Evolutionary conservation across 2,888 invertebrate genomes (phyloP).

Genomic region (Heliconius erato): DNA sequence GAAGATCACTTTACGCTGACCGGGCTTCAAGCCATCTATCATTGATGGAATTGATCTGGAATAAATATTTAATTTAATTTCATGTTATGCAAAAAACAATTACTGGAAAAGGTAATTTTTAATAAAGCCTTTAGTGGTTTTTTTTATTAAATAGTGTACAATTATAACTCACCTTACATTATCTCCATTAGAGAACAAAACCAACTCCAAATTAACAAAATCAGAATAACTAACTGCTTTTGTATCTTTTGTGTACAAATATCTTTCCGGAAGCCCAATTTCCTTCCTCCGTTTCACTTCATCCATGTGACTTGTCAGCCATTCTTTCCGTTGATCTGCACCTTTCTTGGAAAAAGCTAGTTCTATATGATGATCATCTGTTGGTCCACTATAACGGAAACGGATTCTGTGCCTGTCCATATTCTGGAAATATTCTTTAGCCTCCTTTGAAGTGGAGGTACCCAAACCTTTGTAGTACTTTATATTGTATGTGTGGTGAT

Average conservation of each 20-base stretch:
- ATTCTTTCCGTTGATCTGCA: conserved; percentile 97
- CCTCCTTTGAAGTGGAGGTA: conserved; percentile 99
- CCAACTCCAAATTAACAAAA: conserved; percentile 97
- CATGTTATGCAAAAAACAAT: too few species aligned
- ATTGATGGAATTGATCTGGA: conserved; percentile 86
- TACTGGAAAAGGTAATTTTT: too few species aligned
- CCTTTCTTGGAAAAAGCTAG: conserved; percentile 98
- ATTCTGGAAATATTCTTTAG: conserved; percentile 99
- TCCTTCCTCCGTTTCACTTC: conserved; percentile 94
- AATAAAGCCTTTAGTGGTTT: too few species aligned
- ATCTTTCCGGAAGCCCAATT: conserved; percentile 94
- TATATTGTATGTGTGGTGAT: conserved; percentile 95
- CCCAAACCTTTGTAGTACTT: conserved; percentile 99
- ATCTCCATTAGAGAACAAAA: conserved; percentile 97
- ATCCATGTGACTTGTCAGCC: conserved; percentile 98
- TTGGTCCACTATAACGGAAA: conserved; percentile 94
- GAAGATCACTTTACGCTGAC: conserved; percentile 97
- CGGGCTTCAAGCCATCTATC: conserved; percentile 97
- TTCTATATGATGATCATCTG: conserved; percentile 97
- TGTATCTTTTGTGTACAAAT: conserved; percentile 96
- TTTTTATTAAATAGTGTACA: too few species aligned
- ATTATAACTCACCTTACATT: conserved; percentile 88
- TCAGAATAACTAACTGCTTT: conserved; percentile 93
- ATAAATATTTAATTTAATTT: conserved; percentile 35
- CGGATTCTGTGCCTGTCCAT: conserved; percentile 96